A percentile compares a stretch with the other conserved stretches of the same genome.
phyloP scores from a whole-genome alignment of 2,888 invertebrate species.

The Dendrolimus pini region DNA sequence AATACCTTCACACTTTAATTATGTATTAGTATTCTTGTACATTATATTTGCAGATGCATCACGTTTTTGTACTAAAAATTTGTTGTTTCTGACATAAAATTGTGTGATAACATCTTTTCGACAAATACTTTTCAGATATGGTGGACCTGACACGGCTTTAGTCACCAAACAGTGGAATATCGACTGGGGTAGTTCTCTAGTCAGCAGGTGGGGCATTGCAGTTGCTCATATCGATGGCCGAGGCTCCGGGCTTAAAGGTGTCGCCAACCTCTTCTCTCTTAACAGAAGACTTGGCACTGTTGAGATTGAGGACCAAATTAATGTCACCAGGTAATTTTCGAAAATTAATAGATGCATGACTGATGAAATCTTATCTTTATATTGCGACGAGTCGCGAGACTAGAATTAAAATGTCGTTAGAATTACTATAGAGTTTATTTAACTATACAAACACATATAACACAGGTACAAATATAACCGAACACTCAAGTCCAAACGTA shows the following conservation, averaged over 20 bases:
- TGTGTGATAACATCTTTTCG: too few species aligned
- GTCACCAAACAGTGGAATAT: constrained; percentile 89
- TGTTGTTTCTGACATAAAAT: too few species aligned
- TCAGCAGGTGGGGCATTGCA: constrained; percentile 89
- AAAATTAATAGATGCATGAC: not conserved
- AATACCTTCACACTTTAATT: too few species aligned
- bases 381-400: too few species aligned
- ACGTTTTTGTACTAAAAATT: too few species aligned
- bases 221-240: constrained; percentile 94
- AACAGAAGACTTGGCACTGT: constrained; percentile 91
- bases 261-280: constrained; percentile 86
- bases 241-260: constrained; percentile 92
- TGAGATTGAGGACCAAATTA: constrained; percentile 94
- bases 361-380: not conserved
- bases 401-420: too few species aligned
- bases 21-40: too few species aligned
- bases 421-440: too few species aligned
- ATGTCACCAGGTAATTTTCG: constrained; percentile 81
- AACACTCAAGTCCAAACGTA: too few species aligned
- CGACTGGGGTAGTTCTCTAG: constrained; percentile 93
- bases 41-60: too few species aligned
- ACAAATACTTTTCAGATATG: constrained; percentile 79
- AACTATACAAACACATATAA: too few species aligned
- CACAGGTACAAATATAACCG: too few species aligned
- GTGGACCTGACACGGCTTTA: constrained; percentile 92